phyloP scores from a whole-genome alignment of 1,140 invertebrate species.

The Diabrotica undecimpunctata region DNA sequence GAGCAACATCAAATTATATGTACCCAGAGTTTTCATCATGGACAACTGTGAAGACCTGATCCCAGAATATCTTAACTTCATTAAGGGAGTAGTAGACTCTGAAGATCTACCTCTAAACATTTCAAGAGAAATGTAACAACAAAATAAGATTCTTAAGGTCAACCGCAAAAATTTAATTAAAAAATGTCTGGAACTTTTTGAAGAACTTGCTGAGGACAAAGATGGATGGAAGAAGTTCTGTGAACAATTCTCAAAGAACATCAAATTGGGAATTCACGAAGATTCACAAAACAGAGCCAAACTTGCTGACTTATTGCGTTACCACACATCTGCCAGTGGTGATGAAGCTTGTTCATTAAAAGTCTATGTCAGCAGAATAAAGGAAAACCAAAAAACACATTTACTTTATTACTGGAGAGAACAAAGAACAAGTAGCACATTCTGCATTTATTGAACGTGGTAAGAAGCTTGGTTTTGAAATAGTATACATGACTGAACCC shows the following conservation, averaged over 20 bases:
- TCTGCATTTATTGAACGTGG: conserved; percentile 97
- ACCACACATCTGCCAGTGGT: conserved; percentile 89
- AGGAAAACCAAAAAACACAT: conserved; percentile 97
- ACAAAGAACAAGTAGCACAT: conserved; percentile 90
- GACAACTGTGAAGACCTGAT: conserved; percentile 99
- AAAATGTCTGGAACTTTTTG: conserved; percentile 95
- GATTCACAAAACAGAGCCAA: conserved; percentile 93
- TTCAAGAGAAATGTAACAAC: conserved; percentile 97
- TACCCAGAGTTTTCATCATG: conserved; percentile 97
- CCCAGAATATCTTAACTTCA: conserved; percentile 96
- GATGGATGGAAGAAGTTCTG: conserved; percentile 99
- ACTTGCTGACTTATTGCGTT: conserved; percentile 86
- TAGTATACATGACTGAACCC: conserved; percentile 98
- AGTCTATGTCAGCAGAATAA: conserved; percentile 97
- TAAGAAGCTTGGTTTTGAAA: conserved; percentile 95
- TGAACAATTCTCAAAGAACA: conserved; percentile 96
- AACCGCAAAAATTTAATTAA: conserved; percentile 98
- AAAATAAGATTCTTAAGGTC: conserved; percentile 97
- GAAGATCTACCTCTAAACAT: conserved; percentile 98
- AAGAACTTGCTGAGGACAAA: conserved; percentile 93
- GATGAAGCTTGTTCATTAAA: conserved; percentile 91
- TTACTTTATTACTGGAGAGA: conserved; percentile 98
- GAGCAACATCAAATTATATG: conserved; percentile 98
- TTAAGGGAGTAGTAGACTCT: conserved; percentile 96
- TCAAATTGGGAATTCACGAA: conserved; percentile 98